A percentile compares a stretch with the other conserved stretches of the same genome.
Conservation (phyloP, 37 sponge, comb jelly and placozoan species). For the Bolinopsis microptera region DNA sequence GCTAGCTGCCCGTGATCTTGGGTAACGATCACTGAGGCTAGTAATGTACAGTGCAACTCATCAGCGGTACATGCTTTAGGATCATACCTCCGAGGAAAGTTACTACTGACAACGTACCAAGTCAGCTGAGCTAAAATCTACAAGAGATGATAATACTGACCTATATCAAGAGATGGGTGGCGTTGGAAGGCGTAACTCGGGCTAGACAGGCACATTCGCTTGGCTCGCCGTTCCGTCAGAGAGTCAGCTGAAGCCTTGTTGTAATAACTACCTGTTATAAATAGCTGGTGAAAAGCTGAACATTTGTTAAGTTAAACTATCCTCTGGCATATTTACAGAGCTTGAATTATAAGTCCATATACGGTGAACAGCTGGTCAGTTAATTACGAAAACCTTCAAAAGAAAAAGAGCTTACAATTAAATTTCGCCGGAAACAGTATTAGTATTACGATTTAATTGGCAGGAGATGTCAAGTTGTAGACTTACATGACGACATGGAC, state of each 20-base stretch:
- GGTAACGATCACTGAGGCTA: neutral
- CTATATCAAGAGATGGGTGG: neutral
- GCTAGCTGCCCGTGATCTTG: neutral
- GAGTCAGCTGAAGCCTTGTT: neutral
- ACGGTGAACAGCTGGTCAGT: neutral
- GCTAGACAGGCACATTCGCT: slow-evolving; percentile 27
- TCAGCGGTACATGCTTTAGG: no score
- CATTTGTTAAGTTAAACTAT: neutral
- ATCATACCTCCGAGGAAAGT: no score
- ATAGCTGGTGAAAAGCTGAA: neutral
- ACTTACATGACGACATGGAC: slow-evolving; percentile 13
- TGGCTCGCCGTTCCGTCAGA: slow-evolving; percentile 12
- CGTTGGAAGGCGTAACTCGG: neutral
- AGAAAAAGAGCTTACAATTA: neutral
- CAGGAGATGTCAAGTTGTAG: no score
- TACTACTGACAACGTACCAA: neutral
- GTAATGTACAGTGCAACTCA: neutral
- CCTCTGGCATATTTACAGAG: neutral
- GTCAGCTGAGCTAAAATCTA: neutral
- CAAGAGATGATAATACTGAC: neutral
- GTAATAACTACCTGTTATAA: slow-evolving; percentile 39
- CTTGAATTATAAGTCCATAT: neutral
- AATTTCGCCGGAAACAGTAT: neutral
- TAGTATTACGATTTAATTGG: no score
- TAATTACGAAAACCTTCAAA: neutral